A percentile compares a stretch with the other conserved stretches of the same genome.
phyloP scores from a whole-genome alignment of 2,888 invertebrate species.

The Pammene aurita region DNA sequence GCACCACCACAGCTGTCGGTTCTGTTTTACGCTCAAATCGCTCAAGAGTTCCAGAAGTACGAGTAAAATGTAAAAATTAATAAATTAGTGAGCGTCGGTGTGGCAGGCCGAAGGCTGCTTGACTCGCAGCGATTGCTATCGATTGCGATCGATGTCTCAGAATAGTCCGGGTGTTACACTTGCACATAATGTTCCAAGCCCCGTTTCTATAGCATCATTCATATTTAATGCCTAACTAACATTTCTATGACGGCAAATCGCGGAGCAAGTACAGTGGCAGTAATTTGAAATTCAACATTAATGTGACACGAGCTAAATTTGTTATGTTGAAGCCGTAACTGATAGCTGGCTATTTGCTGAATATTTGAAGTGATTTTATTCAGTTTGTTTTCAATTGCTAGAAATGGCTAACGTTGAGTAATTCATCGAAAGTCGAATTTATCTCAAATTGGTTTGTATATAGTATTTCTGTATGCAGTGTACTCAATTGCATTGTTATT shows the following conservation, averaged over 20 bases:
- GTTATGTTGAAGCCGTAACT: constrained; percentile 27
- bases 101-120: constrained; percentile 12
- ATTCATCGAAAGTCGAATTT: not conserved
- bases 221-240: constrained; percentile 76
- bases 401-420: too few species aligned
- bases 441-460: too few species aligned
- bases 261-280: constrained; percentile 46
- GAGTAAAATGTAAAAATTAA: constrained; percentile 16
- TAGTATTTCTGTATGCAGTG: too few species aligned
- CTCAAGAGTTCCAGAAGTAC: too few species aligned
- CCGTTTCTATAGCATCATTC: constrained; percentile 60
- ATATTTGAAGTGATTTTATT: constrained; percentile 31
- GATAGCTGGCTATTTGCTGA: constrained; percentile 43
- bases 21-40: too few species aligned
- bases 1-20: too few species aligned
- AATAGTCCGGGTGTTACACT: constrained; percentile 47
- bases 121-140: constrained; percentile 23
- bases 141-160: constrained; percentile 44
- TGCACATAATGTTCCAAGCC: constrained; percentile 68
- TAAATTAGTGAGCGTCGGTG: constrained; percentile 21
- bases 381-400: constrained; percentile 15
- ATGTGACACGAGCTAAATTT: constrained; percentile 50
- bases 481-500: too few species aligned
- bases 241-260: constrained; percentile 66
- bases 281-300: constrained; percentile 66